Percentiles rank a stretch among this genome's conserved stretches.
Evolutionary conservation across 2,888 invertebrate genomes (phyloP).

Genomic region (Eupithecia insigniata): DNA sequence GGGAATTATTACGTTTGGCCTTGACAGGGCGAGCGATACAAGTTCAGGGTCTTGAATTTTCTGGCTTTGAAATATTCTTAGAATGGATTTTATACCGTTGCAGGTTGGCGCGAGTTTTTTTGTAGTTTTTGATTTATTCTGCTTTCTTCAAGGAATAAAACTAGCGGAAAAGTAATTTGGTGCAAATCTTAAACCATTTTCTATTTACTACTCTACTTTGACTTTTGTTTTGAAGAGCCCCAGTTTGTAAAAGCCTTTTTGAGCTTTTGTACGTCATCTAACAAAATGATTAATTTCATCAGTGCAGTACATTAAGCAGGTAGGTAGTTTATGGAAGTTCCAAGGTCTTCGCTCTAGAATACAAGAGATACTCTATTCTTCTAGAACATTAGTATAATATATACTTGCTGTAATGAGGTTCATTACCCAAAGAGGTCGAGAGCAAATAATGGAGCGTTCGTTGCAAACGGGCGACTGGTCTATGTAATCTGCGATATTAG

Average conservation of each 20-base stretch:
- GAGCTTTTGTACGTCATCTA: too few species aligned
- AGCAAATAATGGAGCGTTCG: neutral
- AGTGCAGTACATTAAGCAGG: neutral
- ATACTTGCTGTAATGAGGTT: neutral
- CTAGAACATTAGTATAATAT: conserved; percentile 1
- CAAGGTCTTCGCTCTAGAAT: neutral
- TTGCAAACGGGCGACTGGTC: neutral
- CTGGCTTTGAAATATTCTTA: neutral
- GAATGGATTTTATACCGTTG: neutral
- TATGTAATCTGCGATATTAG: too few species aligned
- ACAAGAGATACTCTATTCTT: neutral
- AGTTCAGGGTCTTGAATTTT: neutral
- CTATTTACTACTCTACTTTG: too few species aligned
- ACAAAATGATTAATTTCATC: too few species aligned
- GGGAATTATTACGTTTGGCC: neutral
- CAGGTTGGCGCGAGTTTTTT: too few species aligned
- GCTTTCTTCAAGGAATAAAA: too few species aligned
- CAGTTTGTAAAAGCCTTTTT: too few species aligned
- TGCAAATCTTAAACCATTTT: too few species aligned
- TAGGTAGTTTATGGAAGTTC: neutral
- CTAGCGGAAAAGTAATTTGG: too few species aligned
- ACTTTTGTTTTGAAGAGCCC: too few species aligned
- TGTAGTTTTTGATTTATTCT: too few species aligned
- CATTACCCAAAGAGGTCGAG: neutral
- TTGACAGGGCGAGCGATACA: neutral